Evolutionary conservation across 2,113 vertebrate species (phyloP).

Genomic region (Cynoglossus semilaevis): DNA sequence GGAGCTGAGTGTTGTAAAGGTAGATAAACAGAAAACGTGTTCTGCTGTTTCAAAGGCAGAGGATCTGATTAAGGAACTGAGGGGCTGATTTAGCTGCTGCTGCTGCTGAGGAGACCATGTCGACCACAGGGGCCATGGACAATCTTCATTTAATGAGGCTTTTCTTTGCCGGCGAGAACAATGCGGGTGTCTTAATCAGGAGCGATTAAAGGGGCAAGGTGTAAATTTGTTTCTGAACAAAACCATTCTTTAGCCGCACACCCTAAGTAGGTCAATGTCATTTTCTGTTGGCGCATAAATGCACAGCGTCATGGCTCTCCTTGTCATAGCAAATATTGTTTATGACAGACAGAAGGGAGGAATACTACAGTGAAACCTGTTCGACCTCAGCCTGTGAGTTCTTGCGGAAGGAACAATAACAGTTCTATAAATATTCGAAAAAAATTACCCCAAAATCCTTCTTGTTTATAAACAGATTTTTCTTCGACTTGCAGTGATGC

Average conservation of each 20-base stretch:
- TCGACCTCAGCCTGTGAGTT: not conserved
- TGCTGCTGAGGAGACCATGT: conserved; percentile 7
- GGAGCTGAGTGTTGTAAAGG: not conserved
- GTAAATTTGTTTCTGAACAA: not conserved
- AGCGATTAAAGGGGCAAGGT: not conserved
- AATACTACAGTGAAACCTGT: not conserved
- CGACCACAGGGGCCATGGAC: not conserved
- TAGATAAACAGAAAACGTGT: not conserved
- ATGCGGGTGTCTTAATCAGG: not conserved
- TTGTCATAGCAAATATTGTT: not conserved
- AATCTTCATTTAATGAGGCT: not conserved
- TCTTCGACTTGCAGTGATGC: conserved; percentile 52
- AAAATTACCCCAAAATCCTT: too few species aligned
- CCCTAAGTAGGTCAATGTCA: conserved; percentile 3
- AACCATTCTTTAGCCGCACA: too few species aligned
- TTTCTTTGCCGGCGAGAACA: not conserved
- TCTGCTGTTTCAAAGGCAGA: conserved; percentile 11
- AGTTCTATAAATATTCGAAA: conserved; percentile 29
- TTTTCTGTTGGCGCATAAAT: not conserved
- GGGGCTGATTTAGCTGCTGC: conserved; percentile 6
- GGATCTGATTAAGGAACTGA: conserved; percentile 2
- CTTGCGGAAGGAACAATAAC: too few species aligned
- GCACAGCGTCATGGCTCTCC: too few species aligned
- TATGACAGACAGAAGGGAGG: not conserved
- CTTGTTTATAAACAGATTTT: too few species aligned